phyloP scores from a whole-genome alignment of 2,888 invertebrate species.

The Sicus ferrugineus region DNA sequence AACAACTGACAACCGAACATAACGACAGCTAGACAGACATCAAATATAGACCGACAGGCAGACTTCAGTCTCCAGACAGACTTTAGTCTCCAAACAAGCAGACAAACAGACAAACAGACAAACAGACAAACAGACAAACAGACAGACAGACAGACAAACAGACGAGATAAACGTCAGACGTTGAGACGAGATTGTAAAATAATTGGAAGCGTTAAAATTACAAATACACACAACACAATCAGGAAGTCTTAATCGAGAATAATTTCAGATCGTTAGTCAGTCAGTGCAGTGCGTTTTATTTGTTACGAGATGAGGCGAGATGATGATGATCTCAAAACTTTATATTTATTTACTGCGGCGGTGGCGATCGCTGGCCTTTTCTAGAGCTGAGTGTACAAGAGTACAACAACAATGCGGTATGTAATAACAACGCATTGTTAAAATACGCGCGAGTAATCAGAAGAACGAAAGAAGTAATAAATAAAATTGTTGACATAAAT shows the following conservation, averaged over 20 bases:
- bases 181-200: neutral
- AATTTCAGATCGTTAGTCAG: conserved; percentile 32
- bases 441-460: too few species aligned
- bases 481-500: conserved; percentile 28
- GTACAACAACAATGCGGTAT: too few species aligned
- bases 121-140: conserved; percentile 12
- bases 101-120: conserved; percentile 29
- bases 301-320: neutral
- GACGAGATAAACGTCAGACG: neutral
- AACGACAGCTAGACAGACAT: conserved; percentile 38
- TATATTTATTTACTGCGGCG: neutral
- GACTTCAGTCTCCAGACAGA: neutral
- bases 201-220: conserved; percentile 21
- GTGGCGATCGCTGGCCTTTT: too few species aligned
- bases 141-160: too few species aligned
- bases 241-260: conserved; percentile 33
- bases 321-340: conserved; percentile 29
- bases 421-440: too few species aligned
- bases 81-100: neutral
- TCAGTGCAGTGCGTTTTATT: conserved; percentile 15
- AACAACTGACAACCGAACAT: too few species aligned
- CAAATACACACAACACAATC: conserved; percentile 24
- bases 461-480: conserved; percentile 18
- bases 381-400: too few species aligned
- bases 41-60: too few species aligned